Conservation (phyloP, 2,888 invertebrate genomes). For the Apodemia zela region DNA sequence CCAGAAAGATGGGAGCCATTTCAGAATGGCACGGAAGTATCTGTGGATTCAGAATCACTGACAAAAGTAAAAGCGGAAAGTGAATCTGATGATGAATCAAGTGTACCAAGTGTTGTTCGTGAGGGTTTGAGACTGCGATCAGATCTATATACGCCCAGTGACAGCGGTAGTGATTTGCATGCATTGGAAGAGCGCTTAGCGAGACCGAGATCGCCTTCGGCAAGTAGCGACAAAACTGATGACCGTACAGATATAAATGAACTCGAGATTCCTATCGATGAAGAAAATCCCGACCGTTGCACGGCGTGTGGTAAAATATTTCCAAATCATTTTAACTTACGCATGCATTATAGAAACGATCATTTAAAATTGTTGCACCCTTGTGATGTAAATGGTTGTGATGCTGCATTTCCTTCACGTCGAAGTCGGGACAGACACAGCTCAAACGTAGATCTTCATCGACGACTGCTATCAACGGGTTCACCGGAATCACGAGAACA, state of each 20-base stretch:
- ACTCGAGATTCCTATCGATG: conserved; percentile 91
- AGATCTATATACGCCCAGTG: conserved; percentile 73
- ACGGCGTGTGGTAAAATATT: conserved; percentile 93
- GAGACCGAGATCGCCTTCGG: conserved; percentile 73
- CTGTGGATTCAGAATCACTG: conserved; percentile 64
- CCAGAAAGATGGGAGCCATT: conserved; percentile 68
- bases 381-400: conserved; percentile 94
- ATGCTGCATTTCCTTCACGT: conserved; percentile 94
- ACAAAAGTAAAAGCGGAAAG: conserved; percentile 72
- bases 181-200: conserved; percentile 73
- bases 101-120: conserved; percentile 70
- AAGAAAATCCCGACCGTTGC: conserved; percentile 92
- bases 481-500: conserved; percentile 75
- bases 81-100: conserved; percentile 73
- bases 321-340: conserved; percentile 94
- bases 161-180: conserved; percentile 74
- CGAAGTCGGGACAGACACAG: conserved; percentile 82
- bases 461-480: conserved; percentile 70
- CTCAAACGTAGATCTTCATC: conserved; percentile 78
- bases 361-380: conserved; percentile 94
- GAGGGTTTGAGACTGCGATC: conserved; percentile 70
- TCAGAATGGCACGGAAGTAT: conserved; percentile 66
- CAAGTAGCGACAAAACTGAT: conserved; percentile 67
- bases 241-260: conserved; percentile 69
- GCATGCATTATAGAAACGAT: conserved; percentile 94